Evolutionary conservation across 92 coral and sea anemone species (phyloP).

Genomic region (Actinernus sp.): DNA sequence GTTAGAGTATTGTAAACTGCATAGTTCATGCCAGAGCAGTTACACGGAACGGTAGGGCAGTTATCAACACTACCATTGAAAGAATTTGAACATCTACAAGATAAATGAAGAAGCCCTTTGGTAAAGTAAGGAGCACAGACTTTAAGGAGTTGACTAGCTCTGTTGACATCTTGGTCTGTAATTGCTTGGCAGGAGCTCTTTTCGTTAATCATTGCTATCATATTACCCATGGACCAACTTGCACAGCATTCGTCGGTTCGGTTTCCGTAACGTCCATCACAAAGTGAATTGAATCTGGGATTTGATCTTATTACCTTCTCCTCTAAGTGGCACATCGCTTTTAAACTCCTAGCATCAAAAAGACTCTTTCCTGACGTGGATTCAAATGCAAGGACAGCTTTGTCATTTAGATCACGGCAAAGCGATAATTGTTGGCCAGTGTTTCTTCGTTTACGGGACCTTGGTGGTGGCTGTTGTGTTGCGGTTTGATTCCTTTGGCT

Average conservation of each 20-base stretch:
- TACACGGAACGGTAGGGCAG: constrained; percentile 49
- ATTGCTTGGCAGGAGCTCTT: constrained; percentile 73
- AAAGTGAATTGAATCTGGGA: constrained; percentile 6
- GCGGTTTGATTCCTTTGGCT: too few relatives aligned
- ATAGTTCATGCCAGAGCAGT: constrained; percentile 20
- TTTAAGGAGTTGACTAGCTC: constrained; percentile 32
- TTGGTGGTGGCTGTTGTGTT: too few relatives aligned
- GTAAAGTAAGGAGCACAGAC: constrained; percentile 62
- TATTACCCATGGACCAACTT: constrained; percentile 77
- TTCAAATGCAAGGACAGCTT: constrained; percentile 26
- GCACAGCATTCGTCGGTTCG: too few relatives aligned
- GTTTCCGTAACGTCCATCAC: background rate
- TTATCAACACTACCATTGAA: background rate
- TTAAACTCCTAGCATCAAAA: constrained; percentile 50
- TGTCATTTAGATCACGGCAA: background rate
- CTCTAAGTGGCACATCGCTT: constrained; percentile 58
- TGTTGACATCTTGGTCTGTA: constrained; percentile 73
- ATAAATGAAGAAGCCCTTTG: constrained; percentile 21
- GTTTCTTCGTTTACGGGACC: too few relatives aligned
- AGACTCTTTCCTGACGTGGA: constrained; percentile 51
- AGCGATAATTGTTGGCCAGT: too few relatives aligned
- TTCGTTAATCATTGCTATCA: constrained; percentile 64
- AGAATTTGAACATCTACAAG: constrained; percentile 13
- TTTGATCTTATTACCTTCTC: constrained; percentile 40
- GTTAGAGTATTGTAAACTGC: constrained; percentile 54